Percentiles rank a stretch among this genome's conserved stretches.
phyloP scores from a whole-genome alignment of 1,140 invertebrate species.

The Platyura marginata region DNA sequence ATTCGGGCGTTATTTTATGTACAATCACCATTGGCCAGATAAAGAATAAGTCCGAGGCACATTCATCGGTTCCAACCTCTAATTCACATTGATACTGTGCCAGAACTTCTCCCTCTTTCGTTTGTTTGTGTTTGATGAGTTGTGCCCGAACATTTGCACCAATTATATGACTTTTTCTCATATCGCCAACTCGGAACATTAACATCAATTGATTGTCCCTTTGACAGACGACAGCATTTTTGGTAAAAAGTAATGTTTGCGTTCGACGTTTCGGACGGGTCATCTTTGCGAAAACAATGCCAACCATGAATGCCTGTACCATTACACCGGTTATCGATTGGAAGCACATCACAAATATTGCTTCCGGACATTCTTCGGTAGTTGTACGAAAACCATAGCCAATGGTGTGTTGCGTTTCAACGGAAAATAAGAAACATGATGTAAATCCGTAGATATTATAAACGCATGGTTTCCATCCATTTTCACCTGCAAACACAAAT shows the following conservation, averaged over 20 bases:
- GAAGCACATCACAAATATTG: constrained; percentile 91
- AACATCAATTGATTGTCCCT: constrained; percentile 77
- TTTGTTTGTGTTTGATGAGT: constrained; percentile 74
- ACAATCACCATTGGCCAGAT: constrained; percentile 88
- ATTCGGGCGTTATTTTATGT: constrained; percentile 58
- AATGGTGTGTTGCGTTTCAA: constrained; percentile 85
- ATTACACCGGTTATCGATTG: constrained; percentile 93
- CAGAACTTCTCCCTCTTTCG: constrained; percentile 73
- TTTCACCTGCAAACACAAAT: constrained; percentile 24
- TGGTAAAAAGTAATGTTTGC: constrained; percentile 89
- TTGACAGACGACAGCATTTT: constrained; percentile 81
- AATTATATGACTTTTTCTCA: constrained; percentile 95
- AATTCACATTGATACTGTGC: constrained; percentile 74
- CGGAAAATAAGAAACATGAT: constrained; percentile 78
- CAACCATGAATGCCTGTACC: constrained; percentile 79
- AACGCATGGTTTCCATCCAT: constrained; percentile 67
- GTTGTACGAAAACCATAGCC: constrained; percentile 52
- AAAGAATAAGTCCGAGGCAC: constrained; percentile 70
- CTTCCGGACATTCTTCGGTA: constrained; percentile 89
- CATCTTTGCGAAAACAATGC: constrained; percentile 91
- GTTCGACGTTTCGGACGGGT: constrained; percentile 91
- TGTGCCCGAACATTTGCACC: constrained; percentile 80
- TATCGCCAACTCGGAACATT: constrained; percentile 94
- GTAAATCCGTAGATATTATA: constrained; percentile 64
- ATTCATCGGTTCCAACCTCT: constrained; percentile 63